Conservation (phyloP, 30 jellyfish, hydroid and myxozoan species). For the Clytia hemisphaerica region DNA sequence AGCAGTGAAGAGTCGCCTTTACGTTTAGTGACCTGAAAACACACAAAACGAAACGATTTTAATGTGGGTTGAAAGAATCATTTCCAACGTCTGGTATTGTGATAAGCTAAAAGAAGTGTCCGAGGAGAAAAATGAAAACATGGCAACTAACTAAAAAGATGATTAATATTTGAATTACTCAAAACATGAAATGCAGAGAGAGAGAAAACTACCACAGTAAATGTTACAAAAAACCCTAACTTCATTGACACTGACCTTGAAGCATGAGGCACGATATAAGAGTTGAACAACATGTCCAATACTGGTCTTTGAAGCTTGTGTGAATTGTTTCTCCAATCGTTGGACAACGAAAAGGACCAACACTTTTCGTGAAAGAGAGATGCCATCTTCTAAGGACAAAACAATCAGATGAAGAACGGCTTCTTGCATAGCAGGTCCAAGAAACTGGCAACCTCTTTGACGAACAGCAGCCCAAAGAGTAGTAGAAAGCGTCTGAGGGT, state of each 20-base stretch:
- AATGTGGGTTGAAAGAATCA: no score
- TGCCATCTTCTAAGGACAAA: slow-evolving; percentile 70
- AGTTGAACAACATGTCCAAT: slow-evolving; percentile 86
- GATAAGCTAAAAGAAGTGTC: no score
- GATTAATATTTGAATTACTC: no score
- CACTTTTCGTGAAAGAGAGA: slow-evolving; percentile 56
- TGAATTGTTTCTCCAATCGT: slow-evolving; percentile 39
- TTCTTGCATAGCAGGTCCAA: slow-evolving; percentile 87
- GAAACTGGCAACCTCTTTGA: slow-evolving; percentile 68
- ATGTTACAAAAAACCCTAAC: background rate
- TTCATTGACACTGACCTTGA: slow-evolving; percentile 35
- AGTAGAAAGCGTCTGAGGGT: slow-evolving; percentile 56
- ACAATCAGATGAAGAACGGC: slow-evolving; percentile 52
- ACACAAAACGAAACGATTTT: no score
- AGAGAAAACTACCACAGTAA: no score
- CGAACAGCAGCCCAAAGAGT: slow-evolving; percentile 72
- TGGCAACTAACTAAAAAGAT: no score
- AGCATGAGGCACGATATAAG: slow-evolving; percentile 76
- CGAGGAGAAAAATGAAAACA: no score
- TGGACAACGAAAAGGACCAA: slow-evolving; percentile 70
- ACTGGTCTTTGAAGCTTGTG: slow-evolving; percentile 80
- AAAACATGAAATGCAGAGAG: no score
- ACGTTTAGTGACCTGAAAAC: no score
- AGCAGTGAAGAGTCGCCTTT: no score
- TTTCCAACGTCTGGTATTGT: no score